Conservation (phyloP, 2,113 vertebrate genomes). For the Actinemys pallida region DNA sequence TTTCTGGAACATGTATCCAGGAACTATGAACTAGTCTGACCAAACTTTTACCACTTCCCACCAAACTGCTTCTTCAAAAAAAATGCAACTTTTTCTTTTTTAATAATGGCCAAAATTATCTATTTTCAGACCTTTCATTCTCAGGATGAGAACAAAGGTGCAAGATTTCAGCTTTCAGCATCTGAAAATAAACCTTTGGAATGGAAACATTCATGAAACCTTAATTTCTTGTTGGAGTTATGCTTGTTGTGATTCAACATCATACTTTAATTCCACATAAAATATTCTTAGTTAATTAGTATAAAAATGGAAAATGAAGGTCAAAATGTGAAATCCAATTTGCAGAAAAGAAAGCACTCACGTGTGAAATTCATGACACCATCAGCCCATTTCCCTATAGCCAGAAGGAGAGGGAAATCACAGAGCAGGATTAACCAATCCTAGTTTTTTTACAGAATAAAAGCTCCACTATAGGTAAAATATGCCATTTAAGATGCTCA, state of each 20-base stretch:
- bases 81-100: neutral
- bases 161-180: neutral
- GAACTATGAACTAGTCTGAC: no score
- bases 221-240: neutral
- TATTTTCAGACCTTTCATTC: neutral
- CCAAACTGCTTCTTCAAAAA: neutral
- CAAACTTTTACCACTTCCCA: neutral
- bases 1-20: neutral
- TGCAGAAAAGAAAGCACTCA: neutral
- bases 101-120: neutral
- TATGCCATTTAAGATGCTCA: no score
- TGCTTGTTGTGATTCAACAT: neutral
- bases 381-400: neutral
- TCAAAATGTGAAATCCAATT: neutral
- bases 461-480: neutral
- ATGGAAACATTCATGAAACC: neutral
- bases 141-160: neutral
- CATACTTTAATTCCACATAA: neutral
- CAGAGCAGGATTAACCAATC: neutral
- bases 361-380: neutral
- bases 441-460: neutral
- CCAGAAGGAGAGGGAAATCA: neutral
- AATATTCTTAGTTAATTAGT: neutral
- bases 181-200: neutral
- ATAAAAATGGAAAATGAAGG: neutral